Base-by-base conservation (phyloP, 2,797 vertebrate genomes). In the Emydoidea blandingii region DNA sequence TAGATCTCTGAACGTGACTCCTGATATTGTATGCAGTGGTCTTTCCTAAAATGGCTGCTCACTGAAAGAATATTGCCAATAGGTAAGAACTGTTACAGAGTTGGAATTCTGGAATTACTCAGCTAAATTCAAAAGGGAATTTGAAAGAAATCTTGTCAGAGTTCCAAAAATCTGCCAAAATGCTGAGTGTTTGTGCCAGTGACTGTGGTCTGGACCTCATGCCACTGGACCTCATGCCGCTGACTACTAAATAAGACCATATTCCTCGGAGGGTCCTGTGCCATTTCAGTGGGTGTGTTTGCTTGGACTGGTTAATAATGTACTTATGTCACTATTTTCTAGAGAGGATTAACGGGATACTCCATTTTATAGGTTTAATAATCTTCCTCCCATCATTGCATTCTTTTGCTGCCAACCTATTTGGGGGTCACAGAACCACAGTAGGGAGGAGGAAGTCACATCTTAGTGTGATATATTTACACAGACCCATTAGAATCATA, bases 211-310 rank as follows among this genome's bases (percentile, higher is more conserved):
- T 23, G n/a, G 53, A 18, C 54, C 59, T 68, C 0, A 18, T 14
- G 50, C 50, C 50, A 16, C 49, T 23, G 31, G 53, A 18, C 57
- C 59, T 68, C 0, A 31, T 14, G 84, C 80, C 80, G 16, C 8
- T 84, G 86, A 0, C 72, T 78, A 25, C 87, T 85, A 52, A 95
- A 76, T 44, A 53, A 83, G 81, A 79, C 50, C 89, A 94, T 85
- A 89, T 93, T 92, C 80, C 85, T 93, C 72, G 12, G 80, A 82
- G 79, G 10, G 65, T 68, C 91, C 47, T 84, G 65, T 93, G 84
- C 50, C 34, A 0, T 92, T 91, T 91, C 34, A 27, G 86, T 57
- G 86, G 37, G 18, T 90, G 52, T 87, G 83, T 90, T 57, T 90
- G 83, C 86, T 92, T 27, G 0, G 1, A 72, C 54, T 84, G 52